Base-by-base conservation (phyloP, 2,888 invertebrate genomes). In the Melanophora roralis region DNA sequence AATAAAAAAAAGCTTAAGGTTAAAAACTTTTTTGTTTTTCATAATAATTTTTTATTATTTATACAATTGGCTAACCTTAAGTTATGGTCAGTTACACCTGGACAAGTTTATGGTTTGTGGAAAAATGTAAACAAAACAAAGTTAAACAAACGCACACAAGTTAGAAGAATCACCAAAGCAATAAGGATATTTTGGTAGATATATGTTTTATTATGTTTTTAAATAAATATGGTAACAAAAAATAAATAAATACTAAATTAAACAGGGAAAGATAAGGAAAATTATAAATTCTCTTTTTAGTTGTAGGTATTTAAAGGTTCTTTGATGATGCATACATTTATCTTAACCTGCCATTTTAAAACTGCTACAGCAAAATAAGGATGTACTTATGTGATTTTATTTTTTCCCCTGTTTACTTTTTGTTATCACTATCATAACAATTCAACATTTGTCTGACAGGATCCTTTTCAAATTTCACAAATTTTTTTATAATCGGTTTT, bases 71-170 rank as follows among this genome's bases (percentile, higher is more conserved):
- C 57, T 67, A 76, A 72, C 75, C 76, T 64, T 62, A 80, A 80
- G 76, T 80, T 80, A 76, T 75, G 79, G 75, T 57, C 67, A 72
- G 55, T 74, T 32, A 32, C 45, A 80, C 72, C 75, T 80, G 43
- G 55, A 27, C n/a, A 27, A 27, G 6, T 27, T 27, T 6, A 67
- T 40, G 43, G 38, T 38, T 27, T 16, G 32, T n/a, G 55, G 49
- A 19, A 19, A 69, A 71, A 51, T 47, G 27, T 14, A 43, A 68
- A 60, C 49, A 47, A 59, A 36, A 40, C 62, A 51, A 59, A 40
- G 16, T 32, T 43, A 62, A 21, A 12, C 1, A 21, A 21, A 19
- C 14, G 57, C n/a, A 32, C n/a, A 55, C 43, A 16, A 0, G 7
- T 51, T n/a, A n/a, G 34, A 38, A 43, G 12, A 53, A 38, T 19